phyloP scores from a whole-genome alignment of 2,888 invertebrate genomes.

The Diplazon laetatorius region DNA sequence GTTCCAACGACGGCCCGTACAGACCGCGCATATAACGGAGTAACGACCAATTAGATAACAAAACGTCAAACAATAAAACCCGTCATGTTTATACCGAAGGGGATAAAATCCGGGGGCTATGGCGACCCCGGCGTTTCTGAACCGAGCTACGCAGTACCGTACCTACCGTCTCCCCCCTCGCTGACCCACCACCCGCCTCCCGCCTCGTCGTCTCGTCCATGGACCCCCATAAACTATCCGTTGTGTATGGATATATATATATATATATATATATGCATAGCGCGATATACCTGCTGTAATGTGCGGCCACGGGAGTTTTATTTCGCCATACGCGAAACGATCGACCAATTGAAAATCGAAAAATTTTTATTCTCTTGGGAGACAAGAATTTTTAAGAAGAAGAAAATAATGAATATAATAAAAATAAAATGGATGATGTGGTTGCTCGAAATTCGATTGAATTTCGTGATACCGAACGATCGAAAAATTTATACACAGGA shows the following conservation, averaged over 20 bases:
- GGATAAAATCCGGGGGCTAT: conserved; percentile 74
- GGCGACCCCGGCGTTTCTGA: conserved; percentile 52
- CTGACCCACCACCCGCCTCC: conserved; percentile 4
- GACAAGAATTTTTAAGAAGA: too few relatives aligned
- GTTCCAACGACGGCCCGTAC: conserved; percentile 53
- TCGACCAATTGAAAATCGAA: conserved; percentile 36
- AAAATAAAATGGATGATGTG: too few relatives aligned
- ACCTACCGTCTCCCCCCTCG: conserved; percentile 37
- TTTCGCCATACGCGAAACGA: conserved; percentile 35
- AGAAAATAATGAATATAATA: too few relatives aligned
- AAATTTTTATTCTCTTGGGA: conserved; percentile 6
- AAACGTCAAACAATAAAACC: conserved; percentile 80
- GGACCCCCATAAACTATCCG: conserved; percentile 70
- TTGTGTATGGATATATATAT: conserved; percentile 69
- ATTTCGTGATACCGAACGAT: too few relatives aligned
- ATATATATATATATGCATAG: too few relatives aligned
- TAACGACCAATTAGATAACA: conserved; percentile 79
- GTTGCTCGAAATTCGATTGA: too few relatives aligned
- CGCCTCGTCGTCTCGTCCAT: conserved; percentile 64
- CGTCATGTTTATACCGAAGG: conserved; percentile 77
- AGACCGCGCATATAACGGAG: conserved; percentile 52
- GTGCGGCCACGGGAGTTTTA: conserved; percentile 66
- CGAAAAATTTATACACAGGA: too few relatives aligned
- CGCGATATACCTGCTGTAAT: conserved; percentile 64
- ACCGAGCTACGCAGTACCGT: conserved; percentile 19